Evolutionary conservation across 92 coral and sea anemone species (phyloP), one percentile per base, ranked within the genome.

Genomic region (Umimayanthus chanpuru): DNA sequence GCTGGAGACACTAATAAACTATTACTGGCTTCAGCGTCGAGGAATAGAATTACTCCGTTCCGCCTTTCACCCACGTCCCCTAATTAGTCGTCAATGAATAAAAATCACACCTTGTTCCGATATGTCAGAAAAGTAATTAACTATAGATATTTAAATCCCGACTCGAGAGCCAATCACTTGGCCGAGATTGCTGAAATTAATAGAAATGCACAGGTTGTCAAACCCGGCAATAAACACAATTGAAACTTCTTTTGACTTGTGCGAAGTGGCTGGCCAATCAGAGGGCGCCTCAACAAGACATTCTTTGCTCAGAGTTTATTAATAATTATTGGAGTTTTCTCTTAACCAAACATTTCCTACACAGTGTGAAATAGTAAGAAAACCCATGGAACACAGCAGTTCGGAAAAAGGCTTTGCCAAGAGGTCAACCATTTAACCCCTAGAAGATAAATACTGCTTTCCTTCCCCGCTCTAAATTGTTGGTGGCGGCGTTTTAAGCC

Each of bases 41-140:
- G 86, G 71, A 85, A 92, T 92, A 94, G 94, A 95, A 93, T 93
- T 93, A 95, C 93, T 81, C 89, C 93, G 89, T 83, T 83, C 91
- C 91, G 93, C 89, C 94, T 94, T 90, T 89, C 89, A 95, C 92
- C 91, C 94, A 85, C 92, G 92, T 94, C 90, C 92, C 91, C 94
- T 95, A 95, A 95, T 95, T 95, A 95, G 98, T 89, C 91, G 94
- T 95, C 98, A 95, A 95, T 95, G 98, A 95, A 95, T 93, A 90
- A 95, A 93, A 93, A 93, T 95, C 94, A 93, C 98, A 93, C 98
- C 96, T 95, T 92, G 93, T 93, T 93, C 98, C 90, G 92, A 95
- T 93, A 93, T 93, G 96, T 92, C 94, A 93, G 86, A 90, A 90
- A 93, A 91, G 98, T 93, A 93, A 95, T 95, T 93, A 95, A 95